Evolutionary conservation across 2,113 vertebrate species (phyloP).

Genomic region (Crocuta crocuta): DNA sequence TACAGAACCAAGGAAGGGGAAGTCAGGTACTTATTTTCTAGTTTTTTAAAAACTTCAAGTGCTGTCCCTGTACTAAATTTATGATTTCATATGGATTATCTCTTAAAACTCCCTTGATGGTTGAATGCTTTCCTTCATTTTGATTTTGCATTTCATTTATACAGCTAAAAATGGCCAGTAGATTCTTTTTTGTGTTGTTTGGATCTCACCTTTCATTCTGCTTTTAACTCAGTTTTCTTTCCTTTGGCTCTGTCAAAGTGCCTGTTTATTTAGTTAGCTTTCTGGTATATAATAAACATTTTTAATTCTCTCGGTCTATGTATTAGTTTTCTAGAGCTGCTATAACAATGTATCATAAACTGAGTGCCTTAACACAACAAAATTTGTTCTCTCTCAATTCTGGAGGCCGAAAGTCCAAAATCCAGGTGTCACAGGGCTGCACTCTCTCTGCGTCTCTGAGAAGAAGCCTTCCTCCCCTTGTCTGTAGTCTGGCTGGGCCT

Average conservation of each 20-base stretch:
- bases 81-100: not conserved
- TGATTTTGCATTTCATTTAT: conserved; percentile 30
- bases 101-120: not conserved
- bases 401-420: not conserved
- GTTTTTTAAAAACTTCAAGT: not conserved
- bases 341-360: not conserved
- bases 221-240: conserved; percentile 20
- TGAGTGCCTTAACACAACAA: not conserved
- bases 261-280: conserved; percentile 14
- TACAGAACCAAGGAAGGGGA: conserved; percentile 91
- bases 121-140: not conserved
- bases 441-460: not conserved
- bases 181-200: not conserved
- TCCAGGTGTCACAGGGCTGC: not conserved
- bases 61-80: not conserved
- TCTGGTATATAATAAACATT: not conserved
- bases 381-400: not conserved
- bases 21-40: conserved; percentile 85
- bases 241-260: not conserved
- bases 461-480: not conserved
- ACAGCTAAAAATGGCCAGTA: not conserved
- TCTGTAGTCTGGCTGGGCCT: not conserved
- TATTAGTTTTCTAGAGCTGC: not conserved
- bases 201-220: not conserved
- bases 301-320: not conserved